Base-by-base conservation (phyloP, 2,797 vertebrate species). In the Morelia viridis region DNA sequence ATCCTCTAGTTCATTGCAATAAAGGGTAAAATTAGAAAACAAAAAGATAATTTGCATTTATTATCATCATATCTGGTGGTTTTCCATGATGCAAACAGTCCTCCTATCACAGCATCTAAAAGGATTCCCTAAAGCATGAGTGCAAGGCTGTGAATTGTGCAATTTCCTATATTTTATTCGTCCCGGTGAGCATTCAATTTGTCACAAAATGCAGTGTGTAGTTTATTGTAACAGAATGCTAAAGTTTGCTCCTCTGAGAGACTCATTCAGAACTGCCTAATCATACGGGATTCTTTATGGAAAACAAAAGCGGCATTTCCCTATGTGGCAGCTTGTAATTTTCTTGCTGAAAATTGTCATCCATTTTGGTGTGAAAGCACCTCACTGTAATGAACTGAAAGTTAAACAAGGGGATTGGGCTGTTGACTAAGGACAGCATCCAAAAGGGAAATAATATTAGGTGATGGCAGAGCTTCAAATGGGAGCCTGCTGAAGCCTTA, bases 261-360 rank as follows among this genome's bases (percentile, higher is more conserved):
- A 8, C 87, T 92, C 87, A 91, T 85, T 58, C 58, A 93, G 92
- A 41, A 58, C 2, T 1, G 85, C 92, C 83, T 50, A 90, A 93
- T 64, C 15, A 12, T 26, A 90, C 92, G 56, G 88, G 85, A 62
- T 24, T 2, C 1, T 65, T 91, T 93, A 90, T 88, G 90, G 65
- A 89, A 58, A 93, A 92, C 56, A 61, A 71, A 91, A 80, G 35
- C 46, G 91, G 24, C 5, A 90, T 57, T 0, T 1, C 88, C 92
- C 93, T 2, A 19, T 85, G 0, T 0, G 62, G 46, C 28, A 90
- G 53, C 58, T 90, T 83, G 7, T 57, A 0, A 88, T 88, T 94
- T 95, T 92, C 76, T 91, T 28, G 65, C 71, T 92, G 35, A 94
- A 89, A 91, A 92, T 22, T 80, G 64, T 62, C 35, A 92, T 89